Base-by-base conservation (phyloP, 2,113 vertebrate species). In the Ameiurus melas region DNA sequence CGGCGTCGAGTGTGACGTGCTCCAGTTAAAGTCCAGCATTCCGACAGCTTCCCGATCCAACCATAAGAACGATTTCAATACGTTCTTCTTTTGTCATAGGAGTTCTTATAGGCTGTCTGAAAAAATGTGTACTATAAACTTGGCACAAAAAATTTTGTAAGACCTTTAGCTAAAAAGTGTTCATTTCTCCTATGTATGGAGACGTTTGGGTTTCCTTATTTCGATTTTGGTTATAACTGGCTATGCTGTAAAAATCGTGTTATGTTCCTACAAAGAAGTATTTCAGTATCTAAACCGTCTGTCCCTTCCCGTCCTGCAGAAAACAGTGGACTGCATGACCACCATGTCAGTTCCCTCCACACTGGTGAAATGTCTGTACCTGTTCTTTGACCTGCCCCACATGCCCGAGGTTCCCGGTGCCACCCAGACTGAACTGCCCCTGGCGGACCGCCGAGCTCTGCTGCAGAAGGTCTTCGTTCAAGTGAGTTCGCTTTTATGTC, bases 241-340 rank as follows among this genome's bases (percentile, higher is more conserved):
- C 39, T 57, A 25, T 36, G 51, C 51, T 85, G 51, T 73, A 51
- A 78, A 78, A 33, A 71, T 36, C 22, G 1, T 33, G 1, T 47
- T 60, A 2, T 0, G 17, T 60, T 77, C 20, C 7, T 10, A 16
- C 0, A 43, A 62, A 20, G 25, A 51, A 22, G 7, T 13, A 10
- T 12, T 33, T 68, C 16, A 20, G 27, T 36, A 53, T 12, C 36
- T 68, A 27, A 68, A n/a, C 36, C 20, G 8, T 87, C 33, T 36
- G 1, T 68, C 62, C 81, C 53, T 70, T 22, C 62, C 4, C 14
- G 17, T 85, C 30, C 36, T 84, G 92, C 88, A 99, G 98, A 99
- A 99, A 99, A 99, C 98, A 0, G 98, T 99, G 96, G 98, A 99
- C 96, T 99, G 98, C 96, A 99, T 99, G 98, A 99, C 98, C 47